Percentiles rank a stretch among this genome's conserved stretches.
Conservation (phyloP, 2,888 invertebrate genomes). For the Hermaeophaga mercurialis region DNA sequence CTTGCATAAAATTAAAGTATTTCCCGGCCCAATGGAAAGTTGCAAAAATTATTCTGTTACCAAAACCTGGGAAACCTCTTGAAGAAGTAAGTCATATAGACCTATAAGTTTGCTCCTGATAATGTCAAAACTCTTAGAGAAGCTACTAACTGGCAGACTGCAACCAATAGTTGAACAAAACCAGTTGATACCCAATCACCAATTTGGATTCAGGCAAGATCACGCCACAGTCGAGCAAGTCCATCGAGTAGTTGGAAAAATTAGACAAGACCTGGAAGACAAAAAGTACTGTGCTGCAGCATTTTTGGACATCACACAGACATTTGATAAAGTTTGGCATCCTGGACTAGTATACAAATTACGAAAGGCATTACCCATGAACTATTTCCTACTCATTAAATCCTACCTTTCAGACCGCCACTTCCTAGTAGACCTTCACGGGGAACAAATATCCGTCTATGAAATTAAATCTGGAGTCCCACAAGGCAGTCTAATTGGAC, state of each 20-base stretch:
- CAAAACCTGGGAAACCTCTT: not conserved
- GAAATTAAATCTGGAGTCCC: not conserved
- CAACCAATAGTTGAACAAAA: not conserved
- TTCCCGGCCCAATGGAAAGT: too few relatives aligned
- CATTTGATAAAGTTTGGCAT: not conserved
- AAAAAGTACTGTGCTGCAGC: conserved; percentile 2
- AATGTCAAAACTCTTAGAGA: not conserved
- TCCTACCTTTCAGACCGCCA: not conserved
- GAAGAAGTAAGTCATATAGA: not conserved
- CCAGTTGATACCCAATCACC: not conserved
- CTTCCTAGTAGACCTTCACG: not conserved
- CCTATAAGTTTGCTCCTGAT: not conserved
- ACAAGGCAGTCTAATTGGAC: not conserved
- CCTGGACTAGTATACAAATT: not conserved
- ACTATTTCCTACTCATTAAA: not conserved
- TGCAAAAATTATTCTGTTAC: not conserved
- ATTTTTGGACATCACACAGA: conserved; percentile 2
- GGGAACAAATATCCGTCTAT: not conserved
- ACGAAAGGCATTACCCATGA: not conserved
- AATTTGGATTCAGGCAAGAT: conserved; percentile 7
- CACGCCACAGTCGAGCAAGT: conserved; percentile 2
- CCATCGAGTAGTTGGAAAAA: conserved; percentile 2
- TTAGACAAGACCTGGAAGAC: not conserved
- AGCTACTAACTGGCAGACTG: not conserved
- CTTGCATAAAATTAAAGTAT: too few relatives aligned